phyloP scores from a whole-genome alignment of 64 coral and sea anemone genomes.

The Platygyra sinensis region DNA sequence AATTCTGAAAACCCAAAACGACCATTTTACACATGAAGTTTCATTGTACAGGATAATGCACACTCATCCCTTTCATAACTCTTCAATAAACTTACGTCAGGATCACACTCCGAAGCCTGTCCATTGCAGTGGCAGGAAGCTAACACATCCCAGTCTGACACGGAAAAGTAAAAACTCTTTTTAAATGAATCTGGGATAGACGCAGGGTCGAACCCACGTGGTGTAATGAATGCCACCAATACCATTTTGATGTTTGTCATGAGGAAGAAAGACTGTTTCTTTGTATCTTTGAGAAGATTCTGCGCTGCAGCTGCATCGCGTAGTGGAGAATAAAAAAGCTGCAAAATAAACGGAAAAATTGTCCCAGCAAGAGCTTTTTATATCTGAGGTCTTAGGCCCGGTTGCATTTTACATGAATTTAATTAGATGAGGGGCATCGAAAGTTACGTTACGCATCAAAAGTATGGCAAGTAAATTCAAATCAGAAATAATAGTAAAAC shows the following conservation, averaged over 20 bases:
- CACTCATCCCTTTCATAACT: too few species aligned
- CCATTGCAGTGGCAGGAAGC: slow-evolving; percentile 90
- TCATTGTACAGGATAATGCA: too few species aligned
- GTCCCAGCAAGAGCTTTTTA: not conserved
- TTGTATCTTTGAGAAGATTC: not conserved
- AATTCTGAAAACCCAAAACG: too few species aligned
- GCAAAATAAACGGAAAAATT: not conserved
- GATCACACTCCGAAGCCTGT: slow-evolving; percentile 70
- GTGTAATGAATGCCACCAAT: slow-evolving; percentile 57
- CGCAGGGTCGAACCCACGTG: slow-evolving; percentile 8
- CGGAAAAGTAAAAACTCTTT: slow-evolving; percentile 77
- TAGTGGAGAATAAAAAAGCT: slow-evolving; percentile 17
- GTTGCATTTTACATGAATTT: too few species aligned
- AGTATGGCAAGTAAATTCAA: too few species aligned
- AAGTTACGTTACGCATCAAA: not conserved
- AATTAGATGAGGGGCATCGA: too few species aligned
- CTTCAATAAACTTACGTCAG: slow-evolving; percentile 28
- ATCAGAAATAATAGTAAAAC: too few species aligned
- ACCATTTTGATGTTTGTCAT: slow-evolving; percentile 84
- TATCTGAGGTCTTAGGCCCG: too few species aligned
- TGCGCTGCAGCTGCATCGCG: not conserved
- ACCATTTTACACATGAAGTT: too few species aligned
- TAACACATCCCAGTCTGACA: slow-evolving; percentile 74
- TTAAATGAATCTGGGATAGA: slow-evolving; percentile 26
- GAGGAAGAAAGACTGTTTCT: slow-evolving; percentile 61